Percentiles rank a stretch among this genome's conserved stretches.
Conservation (phyloP, 2,888 invertebrate species). For the Chrysopilus asiliformis region DNA sequence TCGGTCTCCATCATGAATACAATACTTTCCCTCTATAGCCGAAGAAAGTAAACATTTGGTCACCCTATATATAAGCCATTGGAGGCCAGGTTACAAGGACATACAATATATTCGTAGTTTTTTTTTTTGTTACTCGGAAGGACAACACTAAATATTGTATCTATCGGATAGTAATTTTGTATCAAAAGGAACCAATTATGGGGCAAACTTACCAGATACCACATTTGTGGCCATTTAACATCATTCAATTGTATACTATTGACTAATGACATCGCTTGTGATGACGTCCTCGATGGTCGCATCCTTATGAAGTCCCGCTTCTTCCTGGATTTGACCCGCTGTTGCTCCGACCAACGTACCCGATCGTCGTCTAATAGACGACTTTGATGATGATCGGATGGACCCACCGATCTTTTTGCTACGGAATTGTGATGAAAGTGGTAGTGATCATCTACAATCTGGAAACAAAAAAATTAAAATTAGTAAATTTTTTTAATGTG, state of each 20-base stretch:
- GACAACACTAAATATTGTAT: too few relatives aligned
- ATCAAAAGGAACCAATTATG: too few relatives aligned
- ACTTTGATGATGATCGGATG: conserved; percentile 56
- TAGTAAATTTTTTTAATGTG: too few relatives aligned
- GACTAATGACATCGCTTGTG: conserved; percentile 22
- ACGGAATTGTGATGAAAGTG: conserved; percentile 72
- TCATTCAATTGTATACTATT: conserved; percentile 51
- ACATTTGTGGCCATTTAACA: conserved; percentile 89
- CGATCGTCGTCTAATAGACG: conserved; percentile 58
- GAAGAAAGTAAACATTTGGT: too few relatives aligned
- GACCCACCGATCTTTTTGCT: conserved; percentile 59
- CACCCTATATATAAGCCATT: too few relatives aligned
- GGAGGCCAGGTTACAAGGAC: too few relatives aligned
- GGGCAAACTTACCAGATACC: conserved; percentile 87
- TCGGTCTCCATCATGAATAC: too few relatives aligned
- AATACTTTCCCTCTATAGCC: too few relatives aligned
- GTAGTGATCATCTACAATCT: conserved; percentile 82
- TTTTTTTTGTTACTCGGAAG: too few relatives aligned
- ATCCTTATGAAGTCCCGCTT: conserved; percentile 64
- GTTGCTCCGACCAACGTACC: conserved; percentile 74
- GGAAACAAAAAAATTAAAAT: conserved; percentile 22
- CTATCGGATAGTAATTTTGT: too few relatives aligned
- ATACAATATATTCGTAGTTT: too few relatives aligned
- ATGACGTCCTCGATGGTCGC: conserved; percentile 29
- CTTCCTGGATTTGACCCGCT: conserved; percentile 59